Evolutionary conservation across 1,140 invertebrate species (phyloP).

Genomic region (Nasonia longicornis): DNA sequence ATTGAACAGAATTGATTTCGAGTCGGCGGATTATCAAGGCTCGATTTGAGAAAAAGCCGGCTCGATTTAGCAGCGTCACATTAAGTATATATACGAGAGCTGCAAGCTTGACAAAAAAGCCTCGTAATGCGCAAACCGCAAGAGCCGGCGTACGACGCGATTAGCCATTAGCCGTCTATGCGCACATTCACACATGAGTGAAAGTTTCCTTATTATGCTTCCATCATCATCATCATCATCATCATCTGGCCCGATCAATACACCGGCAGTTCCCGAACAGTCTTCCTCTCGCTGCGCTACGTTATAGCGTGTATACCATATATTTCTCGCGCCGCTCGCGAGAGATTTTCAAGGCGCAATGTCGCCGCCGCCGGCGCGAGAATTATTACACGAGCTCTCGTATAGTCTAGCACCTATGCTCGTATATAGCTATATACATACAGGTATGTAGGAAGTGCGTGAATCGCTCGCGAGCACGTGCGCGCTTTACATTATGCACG

Average conservation of each 20-base stretch:
- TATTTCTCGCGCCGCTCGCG: not conserved
- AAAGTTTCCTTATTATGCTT: conserved; percentile 35
- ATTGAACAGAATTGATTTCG: no score
- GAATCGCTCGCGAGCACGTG: conserved; percentile 6
- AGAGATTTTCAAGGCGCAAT: conserved; percentile 36
- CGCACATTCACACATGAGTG: conserved; percentile 11
- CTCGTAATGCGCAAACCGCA: not conserved
- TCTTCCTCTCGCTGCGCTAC: not conserved
- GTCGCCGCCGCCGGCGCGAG: conserved; percentile 7
- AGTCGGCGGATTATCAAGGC: no score
- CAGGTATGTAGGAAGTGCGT: conserved; percentile 12
- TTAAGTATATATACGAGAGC: not conserved
- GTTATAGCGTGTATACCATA: no score
- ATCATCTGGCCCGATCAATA: not conserved
- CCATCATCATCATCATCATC: conserved; percentile 7
- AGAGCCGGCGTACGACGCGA: not conserved
- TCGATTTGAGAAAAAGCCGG: not conserved
- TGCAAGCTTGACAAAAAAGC: not conserved
- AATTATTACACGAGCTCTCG: conserved; percentile 8
- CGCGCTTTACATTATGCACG: not conserved
- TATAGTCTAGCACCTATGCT: not conserved
- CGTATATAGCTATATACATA: not conserved
- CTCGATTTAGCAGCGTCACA: not conserved
- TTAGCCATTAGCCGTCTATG: not conserved
- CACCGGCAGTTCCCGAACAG: not conserved